phyloP scores from a whole-genome alignment of 2,113 vertebrate species.

The Sterna hirundo region DNA sequence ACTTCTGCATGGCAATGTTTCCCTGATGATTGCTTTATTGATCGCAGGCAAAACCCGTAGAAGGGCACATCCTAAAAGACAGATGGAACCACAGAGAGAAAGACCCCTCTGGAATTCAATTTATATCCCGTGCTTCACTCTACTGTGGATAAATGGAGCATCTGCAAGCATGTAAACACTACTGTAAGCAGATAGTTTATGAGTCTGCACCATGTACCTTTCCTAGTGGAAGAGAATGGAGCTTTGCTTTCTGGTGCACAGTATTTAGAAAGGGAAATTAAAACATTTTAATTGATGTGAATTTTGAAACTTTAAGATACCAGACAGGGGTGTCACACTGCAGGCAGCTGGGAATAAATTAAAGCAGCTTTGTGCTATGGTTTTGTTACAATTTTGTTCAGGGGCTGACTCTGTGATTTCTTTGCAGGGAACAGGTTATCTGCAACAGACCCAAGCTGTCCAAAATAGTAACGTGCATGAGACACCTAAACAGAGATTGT shows the following conservation, averaged over 20 bases:
- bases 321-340: not conserved
- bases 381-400: not conserved
- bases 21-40: not conserved
- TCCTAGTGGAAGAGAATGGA: not conserved
- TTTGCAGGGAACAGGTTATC: not conserved
- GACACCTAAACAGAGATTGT: not conserved
- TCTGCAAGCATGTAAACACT: not conserved
- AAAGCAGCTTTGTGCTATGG: not conserved
- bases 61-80: not conserved
- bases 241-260: not conserved
- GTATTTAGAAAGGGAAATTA: slow-evolving; percentile 22
- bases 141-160: not conserved
- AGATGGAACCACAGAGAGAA: not conserved
- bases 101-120: not conserved
- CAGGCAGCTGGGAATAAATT: not conserved
- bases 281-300: slow-evolving; percentile 54
- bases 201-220: not conserved
- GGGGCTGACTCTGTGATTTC: not conserved
- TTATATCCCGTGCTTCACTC: not conserved
- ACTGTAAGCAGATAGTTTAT: not conserved
- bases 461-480: not conserved
- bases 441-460: not conserved
- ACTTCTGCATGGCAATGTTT: not conserved
- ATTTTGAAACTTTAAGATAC: slow-evolving; percentile 36
- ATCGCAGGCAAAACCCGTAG: not conserved